Evolutionary conservation across 2,797 vertebrate species (phyloP).

Genomic region (Falco rusticolus): DNA sequence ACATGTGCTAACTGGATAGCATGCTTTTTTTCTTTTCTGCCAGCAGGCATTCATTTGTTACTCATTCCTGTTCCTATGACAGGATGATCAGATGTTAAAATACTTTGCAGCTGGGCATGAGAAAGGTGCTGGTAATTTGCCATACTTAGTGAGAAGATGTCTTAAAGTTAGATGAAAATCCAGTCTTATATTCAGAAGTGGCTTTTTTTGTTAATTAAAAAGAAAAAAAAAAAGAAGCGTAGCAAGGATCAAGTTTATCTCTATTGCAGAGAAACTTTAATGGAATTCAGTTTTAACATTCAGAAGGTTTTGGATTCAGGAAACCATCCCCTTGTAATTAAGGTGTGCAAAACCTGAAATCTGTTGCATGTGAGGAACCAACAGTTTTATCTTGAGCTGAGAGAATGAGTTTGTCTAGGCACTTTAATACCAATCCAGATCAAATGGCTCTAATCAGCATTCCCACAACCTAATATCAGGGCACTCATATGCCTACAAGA

Average conservation of each 20-base stretch:
- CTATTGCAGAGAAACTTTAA: background rate
- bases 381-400: background rate
- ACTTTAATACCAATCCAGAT: background rate
- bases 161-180: background rate
- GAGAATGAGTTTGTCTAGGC: background rate
- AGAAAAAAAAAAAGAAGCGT: background rate
- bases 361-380: background rate
- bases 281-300: background rate
- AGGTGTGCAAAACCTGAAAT: background rate
- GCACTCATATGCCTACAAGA: background rate
- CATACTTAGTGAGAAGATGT: background rate
- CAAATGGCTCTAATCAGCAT: background rate
- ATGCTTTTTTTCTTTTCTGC: background rate
- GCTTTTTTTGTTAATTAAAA: background rate
- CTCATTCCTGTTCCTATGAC: background rate
- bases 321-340: background rate
- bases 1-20: background rate
- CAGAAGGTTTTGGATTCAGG: background rate
- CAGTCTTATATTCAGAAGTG: background rate
- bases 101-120: background rate
- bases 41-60: background rate
- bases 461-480: background rate
- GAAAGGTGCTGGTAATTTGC: background rate
- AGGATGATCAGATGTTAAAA: background rate
- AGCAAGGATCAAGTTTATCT: background rate